Base-by-base conservation (phyloP, 2,113 vertebrate genomes). In the Vimba vimba region DNA sequence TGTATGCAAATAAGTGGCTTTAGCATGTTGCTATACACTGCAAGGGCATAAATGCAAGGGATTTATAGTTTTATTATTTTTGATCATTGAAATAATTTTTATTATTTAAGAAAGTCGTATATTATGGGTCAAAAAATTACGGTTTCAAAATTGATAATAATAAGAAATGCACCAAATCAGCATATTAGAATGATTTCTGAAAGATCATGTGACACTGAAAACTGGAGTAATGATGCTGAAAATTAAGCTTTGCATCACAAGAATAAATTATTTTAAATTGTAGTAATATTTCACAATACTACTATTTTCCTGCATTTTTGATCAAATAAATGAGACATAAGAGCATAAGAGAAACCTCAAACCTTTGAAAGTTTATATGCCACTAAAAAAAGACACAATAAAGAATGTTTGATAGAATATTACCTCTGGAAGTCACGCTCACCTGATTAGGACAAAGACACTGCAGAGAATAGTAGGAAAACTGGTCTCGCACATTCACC, bases 361-460 rank as follows among this genome's bases (percentile, higher is more conserved):
- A 74, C 36, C 17, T 71, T 25, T 47, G 30, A 45, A 75, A 47
- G 45, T 45, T 23, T 47, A 47, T 25, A 23, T 25, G 23, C 13
- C 43, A 27, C 73, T 39, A 68, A 68, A 68, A 66, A 33, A 33
- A 33, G 27, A 33, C 27, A 30, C 25, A 69, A 33, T 68, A 68
- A 36, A 19, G 30, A 39, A 21, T 11, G 66, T 39, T 11, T 39
- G 66, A 69, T 23, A 69, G 33, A 36, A 36, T 21, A 36, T 36
- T 36, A 4, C 17, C 17, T 21, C 33, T 4, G 5, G 47, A 47
- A 50, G 45, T 75, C 73, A 25, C 4, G 11, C 97, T 94, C 91
- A 99, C 98, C 97, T 98, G 98, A 93, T 97, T 99, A 13, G 98
- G 98, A 91, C 98, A 99, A 91, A 99, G 97, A 95, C 97, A 99